phyloP scores from a whole-genome alignment of 1,140 invertebrate genomes.

The Drosophila yakuba region DNA sequence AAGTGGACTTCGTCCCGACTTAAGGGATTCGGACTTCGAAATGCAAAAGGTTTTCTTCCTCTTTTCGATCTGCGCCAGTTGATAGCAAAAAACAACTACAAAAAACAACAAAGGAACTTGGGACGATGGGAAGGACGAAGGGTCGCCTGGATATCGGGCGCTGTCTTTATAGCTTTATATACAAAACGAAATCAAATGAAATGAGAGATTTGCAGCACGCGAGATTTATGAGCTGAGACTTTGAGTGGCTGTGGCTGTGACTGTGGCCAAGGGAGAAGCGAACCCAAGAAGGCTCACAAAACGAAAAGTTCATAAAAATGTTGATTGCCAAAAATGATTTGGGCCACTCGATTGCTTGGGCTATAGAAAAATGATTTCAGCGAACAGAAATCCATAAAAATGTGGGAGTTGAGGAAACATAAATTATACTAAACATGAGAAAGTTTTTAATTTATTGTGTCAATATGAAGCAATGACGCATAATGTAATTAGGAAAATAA shows the following conservation, averaged over 20 bases:
- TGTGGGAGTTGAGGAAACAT: neutral
- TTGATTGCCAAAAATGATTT: constrained; percentile 41
- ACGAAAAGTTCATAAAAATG: constrained; percentile 51
- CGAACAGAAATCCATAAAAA: constrained; percentile 9
- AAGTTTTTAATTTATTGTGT: neutral
- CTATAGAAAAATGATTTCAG: constrained; percentile 7
- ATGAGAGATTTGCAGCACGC: constrained; percentile 72
- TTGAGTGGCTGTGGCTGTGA: constrained; percentile 31
- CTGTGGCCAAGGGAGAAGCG: constrained; percentile 6
- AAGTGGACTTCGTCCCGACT: constrained; percentile 21
- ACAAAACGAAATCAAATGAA: constrained; percentile 64
- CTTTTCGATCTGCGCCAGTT: constrained; percentile 65
- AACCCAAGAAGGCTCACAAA: constrained; percentile 8
- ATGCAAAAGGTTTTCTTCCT: constrained; percentile 62
- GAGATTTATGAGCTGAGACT: constrained; percentile 76
- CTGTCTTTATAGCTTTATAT: constrained; percentile 63
- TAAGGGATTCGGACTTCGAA: constrained; percentile 50
- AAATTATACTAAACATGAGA: neutral
- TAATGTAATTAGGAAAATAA: no score
- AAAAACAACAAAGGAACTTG: constrained; percentile 33
- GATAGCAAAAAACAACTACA: constrained; percentile 46
- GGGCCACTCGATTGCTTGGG: constrained; percentile 13
- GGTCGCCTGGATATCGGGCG: constrained; percentile 11
- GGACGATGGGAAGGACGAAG: neutral
- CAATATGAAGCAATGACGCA: neutral